phyloP scores from a whole-genome alignment of 2,113 vertebrate species.

The Blennius ocellaris region DNA sequence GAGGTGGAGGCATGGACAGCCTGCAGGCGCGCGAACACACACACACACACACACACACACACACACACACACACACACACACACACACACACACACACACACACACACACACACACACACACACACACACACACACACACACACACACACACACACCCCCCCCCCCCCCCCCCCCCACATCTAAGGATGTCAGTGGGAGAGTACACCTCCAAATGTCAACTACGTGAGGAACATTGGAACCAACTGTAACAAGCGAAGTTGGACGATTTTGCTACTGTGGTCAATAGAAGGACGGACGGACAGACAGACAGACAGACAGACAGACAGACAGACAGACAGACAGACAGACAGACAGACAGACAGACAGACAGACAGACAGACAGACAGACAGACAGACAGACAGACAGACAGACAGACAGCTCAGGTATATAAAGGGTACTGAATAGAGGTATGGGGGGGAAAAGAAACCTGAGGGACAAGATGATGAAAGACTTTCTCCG shows the following conservation, averaged over 20 bases:
- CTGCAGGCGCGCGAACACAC: conserved; percentile 18
- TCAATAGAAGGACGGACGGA: neutral
- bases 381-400: neutral
- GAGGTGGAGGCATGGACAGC: conserved; percentile 53
- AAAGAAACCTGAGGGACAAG: too few species aligned
- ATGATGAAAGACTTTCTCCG: too few species aligned
- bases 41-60: too few species aligned
- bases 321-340: too few species aligned
- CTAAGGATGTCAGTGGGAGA: conserved; percentile 78
- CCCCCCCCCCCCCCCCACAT: too few species aligned
- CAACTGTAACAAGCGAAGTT: conserved; percentile 51
- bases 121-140: conserved; percentile 44
- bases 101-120: conserved; percentile 19
- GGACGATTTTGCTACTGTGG: conserved; percentile 29
- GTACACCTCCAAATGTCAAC: conserved; percentile 81
- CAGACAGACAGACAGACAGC: too few species aligned
- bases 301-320: too few species aligned
- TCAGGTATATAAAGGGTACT: too few species aligned
- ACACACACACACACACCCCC: conserved; percentile 30
- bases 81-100: conserved; percentile 1
- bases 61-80: too few species aligned
- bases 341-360: too few species aligned
- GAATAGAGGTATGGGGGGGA: too few species aligned
- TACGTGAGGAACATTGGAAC: conserved; percentile 81
- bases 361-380: neutral